These are phyloP conservation scores for Vandiemenella viatica DNA, from an alignment of 2,888 invertebrate genomes.

Conservation along the genomic window DNA sequence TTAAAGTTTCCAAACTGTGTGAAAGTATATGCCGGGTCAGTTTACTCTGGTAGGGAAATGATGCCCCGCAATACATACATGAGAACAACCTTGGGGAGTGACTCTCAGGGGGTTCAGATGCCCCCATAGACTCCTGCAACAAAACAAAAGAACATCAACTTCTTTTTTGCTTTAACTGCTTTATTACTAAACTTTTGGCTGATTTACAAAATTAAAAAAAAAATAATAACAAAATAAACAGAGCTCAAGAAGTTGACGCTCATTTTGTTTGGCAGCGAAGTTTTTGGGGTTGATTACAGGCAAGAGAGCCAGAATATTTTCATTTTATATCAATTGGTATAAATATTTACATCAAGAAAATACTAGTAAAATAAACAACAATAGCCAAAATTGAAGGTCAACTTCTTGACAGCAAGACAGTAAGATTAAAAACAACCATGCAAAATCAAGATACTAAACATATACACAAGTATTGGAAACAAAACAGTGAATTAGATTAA, in stretches of 20 bases:
- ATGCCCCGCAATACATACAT: conserved; percentile 80
- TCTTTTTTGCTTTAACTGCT: conserved; percentile 43
- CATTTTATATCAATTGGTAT: no score
- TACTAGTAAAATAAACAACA: conserved; percentile 44
- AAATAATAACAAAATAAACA: conserved; percentile 13
- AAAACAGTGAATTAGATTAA: no score
- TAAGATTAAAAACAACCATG: conserved; percentile 17
- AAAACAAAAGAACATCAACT: conserved; percentile 83
- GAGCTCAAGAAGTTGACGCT: conserved; percentile 72
- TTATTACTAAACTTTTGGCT: conserved; percentile 7
- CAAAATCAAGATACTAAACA: conserved; percentile 13
- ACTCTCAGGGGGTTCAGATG: conserved; percentile 39
- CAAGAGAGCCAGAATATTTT: neutral
- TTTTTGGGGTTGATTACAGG: conserved; percentile 13
- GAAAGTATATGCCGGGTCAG: conserved; percentile 77
- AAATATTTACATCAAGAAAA: conserved; percentile 12
- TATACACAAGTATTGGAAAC: no score
- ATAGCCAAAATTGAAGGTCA: conserved; percentile 89
- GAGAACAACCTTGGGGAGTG: conserved; percentile 46
- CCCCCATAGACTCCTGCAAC: conserved; percentile 82
- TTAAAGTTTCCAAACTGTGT: conserved; percentile 75
- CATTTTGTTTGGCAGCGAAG: conserved; percentile 54
- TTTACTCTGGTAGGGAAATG: conserved; percentile 82
- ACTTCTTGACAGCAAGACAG: conserved; percentile 66
- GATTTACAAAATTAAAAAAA: conserved; percentile 7